Base-by-base conservation (phyloP, 2,888 invertebrate genomes). In the Sphecodes monilicornis region DNA sequence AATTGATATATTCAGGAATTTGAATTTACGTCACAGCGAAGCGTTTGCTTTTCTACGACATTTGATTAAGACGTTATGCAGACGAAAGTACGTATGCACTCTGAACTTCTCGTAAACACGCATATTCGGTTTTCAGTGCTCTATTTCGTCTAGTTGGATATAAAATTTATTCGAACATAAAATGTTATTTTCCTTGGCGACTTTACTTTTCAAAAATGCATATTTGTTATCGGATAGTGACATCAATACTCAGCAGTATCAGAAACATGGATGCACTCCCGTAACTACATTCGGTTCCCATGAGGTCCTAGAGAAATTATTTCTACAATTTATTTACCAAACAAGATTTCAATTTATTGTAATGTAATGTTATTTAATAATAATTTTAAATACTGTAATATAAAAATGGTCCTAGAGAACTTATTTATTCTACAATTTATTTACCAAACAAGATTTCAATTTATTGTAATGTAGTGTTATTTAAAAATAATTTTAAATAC, bases 81-180 rank as follows among this genome's bases (percentile, higher is more conserved):
- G n/a, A 18, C 26, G 3, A 36, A 29, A 22, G 46, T 22, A 66
- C 43, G 39, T 16, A 41, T 73, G 73, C 29, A 66, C 60, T 41
- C 64, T 18, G 36, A 43, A 76, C 36, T 76, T 80, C 32, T 13
- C 43, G 18, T 43, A 71, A 43, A 29, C 66, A 41, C 16, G 18
- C 69, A 29, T 0, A 8, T 26, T 76, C 43, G 3, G 26, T 50
- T 32, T 57, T 76, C 60, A 68, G 8, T 39, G n/a, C 36, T 76
- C 26, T n/a, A 41, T 26, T 46, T 70, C 60, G 11, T 39, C n/a
- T 46, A 26, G 22, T 13, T 8, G n/a, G 36, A 29, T n/a, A 70
- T 77, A 26, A 77, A 77, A 46, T 77, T 80, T 80, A 80, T 69
- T 50, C 60, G 39, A 22, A 50, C 77, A 29, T 60, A 46, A 70